Percentiles rank a stretch among this genome's conserved stretches.
Conservation (phyloP, 1,140 invertebrate genomes). For the Magallana ariakensis region DNA sequence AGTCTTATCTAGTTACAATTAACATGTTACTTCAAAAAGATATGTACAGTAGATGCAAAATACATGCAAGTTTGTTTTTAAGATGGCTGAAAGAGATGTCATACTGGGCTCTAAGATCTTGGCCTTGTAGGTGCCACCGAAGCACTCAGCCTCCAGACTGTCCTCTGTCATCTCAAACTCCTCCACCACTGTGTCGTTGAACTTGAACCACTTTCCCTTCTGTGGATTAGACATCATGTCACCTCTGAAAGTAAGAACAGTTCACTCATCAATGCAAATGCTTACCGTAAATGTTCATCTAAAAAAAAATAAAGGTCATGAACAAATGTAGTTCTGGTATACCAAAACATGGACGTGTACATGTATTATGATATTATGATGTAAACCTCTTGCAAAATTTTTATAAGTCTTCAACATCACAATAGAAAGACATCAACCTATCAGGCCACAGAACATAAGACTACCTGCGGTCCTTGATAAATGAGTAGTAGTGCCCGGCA, state of each 20-base stretch:
- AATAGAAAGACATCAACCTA: no score
- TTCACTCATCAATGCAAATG: not conserved
- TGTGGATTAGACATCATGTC: conserved; percentile 78
- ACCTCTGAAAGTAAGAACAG: conserved; percentile 65
- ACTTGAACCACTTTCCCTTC: conserved; percentile 80
- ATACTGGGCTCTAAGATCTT: conserved; percentile 80
- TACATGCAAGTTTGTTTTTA: no score
- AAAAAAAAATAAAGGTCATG: not conserved
- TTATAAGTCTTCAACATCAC: no score
- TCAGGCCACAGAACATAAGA: no score
- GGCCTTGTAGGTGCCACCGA: conserved; percentile 81
- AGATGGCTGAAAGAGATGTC: conserved; percentile 3
- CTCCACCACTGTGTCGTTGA: conserved; percentile 79
- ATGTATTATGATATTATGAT: no score
- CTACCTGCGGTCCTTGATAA: conserved; percentile 84
- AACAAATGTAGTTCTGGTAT: no score
- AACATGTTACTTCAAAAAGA: no score
- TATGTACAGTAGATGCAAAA: no score
- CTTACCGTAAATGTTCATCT: not conserved
- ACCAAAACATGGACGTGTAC: no score
- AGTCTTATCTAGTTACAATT: no score
- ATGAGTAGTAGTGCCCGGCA: conserved; percentile 98
- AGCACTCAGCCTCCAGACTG: conserved; percentile 78
- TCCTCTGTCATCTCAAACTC: conserved; percentile 80
- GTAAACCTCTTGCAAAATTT: no score